Percentiles rank a stretch among this genome's conserved stretches.
Conservation (phyloP, 2,797 vertebrate genomes). For the Poeciliopsis presidionis region DNA sequence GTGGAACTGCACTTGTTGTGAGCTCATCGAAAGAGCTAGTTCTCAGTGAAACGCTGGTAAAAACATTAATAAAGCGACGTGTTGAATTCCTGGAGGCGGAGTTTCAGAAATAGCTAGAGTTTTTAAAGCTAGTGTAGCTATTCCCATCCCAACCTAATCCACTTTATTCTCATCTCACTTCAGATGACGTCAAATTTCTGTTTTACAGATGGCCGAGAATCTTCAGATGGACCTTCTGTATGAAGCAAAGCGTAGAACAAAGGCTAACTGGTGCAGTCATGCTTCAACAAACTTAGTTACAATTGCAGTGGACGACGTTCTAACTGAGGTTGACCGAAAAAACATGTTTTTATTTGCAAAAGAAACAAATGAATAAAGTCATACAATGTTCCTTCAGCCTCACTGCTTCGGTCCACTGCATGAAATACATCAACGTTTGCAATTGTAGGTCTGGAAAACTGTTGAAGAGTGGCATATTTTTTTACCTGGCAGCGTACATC, state of each 20-base stretch:
- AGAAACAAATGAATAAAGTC: not conserved
- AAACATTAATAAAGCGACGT: no score
- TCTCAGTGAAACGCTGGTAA: no score
- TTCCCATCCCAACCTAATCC: no score
- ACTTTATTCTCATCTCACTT: no score
- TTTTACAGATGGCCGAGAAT: not conserved
- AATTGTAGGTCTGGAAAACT: not conserved
- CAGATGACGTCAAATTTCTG: no score
- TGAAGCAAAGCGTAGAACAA: not conserved
- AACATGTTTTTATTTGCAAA: not conserved
- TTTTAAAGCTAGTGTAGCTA: no score
- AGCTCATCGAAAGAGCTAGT: no score
- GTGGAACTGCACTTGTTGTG: no score
- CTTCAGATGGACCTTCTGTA: not conserved
- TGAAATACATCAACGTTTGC: not conserved
- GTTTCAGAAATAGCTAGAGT: no score
- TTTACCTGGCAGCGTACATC: not conserved
- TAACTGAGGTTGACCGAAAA: not conserved
- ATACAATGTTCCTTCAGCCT: not conserved
- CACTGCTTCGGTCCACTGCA: not conserved
- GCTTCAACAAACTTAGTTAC: not conserved
- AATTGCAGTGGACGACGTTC: not conserved
- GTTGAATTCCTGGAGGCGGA: no score
- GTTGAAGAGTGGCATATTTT: not conserved
- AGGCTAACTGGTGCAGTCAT: not conserved